These are phyloP conservation scores for Adelosebastes latens DNA, from an alignment of 2,797 vertebrate species.

Conservation along the genomic window DNA sequence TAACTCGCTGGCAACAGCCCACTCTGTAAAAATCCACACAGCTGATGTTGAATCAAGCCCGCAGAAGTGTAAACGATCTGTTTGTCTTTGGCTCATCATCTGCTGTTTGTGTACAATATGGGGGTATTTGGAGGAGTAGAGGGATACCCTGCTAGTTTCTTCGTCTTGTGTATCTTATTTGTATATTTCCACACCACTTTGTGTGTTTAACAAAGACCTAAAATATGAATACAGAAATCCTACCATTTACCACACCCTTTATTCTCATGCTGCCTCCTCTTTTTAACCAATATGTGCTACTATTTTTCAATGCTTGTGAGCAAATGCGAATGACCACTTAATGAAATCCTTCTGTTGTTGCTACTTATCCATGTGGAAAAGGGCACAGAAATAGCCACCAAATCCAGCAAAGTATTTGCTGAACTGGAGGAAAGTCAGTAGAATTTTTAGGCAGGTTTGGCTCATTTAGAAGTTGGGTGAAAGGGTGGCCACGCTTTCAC, in stretches of 20 bases:
- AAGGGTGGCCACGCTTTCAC: constrained; percentile 23
- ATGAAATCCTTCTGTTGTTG: constrained; percentile 11
- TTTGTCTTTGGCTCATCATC: constrained; percentile 46
- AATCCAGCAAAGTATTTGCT: constrained; percentile 18
- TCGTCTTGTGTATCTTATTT: constrained; percentile 18
- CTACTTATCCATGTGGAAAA: constrained; percentile 9
- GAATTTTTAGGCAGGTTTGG: constrained; percentile 31
- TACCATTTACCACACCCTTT: not conserved
- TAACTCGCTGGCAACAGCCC: not conserved
- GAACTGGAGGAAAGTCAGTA: constrained; percentile 11
- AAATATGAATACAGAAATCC: not conserved
- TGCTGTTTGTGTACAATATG: constrained; percentile 40
- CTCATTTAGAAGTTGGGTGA: constrained; percentile 19
- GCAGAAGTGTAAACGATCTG: constrained; percentile 31
- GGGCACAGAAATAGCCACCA: not conserved
- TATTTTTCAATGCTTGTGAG: not conserved
- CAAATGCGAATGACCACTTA: not conserved
- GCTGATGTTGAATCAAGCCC: constrained; percentile 43
- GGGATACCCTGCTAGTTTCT: constrained; percentile 20
- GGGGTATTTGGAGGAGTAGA: constrained; percentile 21
- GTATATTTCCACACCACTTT: constrained; percentile 14
- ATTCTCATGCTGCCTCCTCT: not conserved
- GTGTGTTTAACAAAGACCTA: not conserved
- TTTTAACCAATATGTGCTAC: not conserved
- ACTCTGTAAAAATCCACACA: constrained; percentile 21